Evolutionary conservation across 1,140 invertebrate genomes (phyloP).

Genomic region (Lasioglossum albipes): DNA sequence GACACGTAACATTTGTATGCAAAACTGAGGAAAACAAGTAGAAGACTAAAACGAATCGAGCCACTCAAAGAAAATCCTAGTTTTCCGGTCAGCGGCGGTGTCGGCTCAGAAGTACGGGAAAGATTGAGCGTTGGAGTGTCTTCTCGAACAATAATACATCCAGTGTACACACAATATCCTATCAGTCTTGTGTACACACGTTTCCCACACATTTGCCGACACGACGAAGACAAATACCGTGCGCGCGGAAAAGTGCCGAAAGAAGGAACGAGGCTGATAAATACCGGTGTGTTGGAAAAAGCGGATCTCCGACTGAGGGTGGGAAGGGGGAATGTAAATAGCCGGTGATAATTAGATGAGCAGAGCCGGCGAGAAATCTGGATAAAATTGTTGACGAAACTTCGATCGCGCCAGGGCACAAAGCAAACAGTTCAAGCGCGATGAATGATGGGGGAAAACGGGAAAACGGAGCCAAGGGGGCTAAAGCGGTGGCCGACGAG

Average conservation of each 20-base stretch:
- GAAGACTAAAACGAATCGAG: neutral
- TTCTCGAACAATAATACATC: neutral
- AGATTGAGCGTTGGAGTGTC: too few species aligned
- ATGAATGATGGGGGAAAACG: neutral
- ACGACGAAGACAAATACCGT: neutral
- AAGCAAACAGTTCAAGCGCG: constrained; percentile 4
- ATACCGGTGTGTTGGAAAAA: neutral
- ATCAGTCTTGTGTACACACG: neutral
- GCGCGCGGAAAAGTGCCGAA: neutral
- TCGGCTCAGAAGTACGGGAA: too few species aligned
- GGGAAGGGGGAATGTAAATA: too few species aligned
- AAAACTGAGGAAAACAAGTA: too few species aligned
- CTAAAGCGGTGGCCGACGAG: neutral
- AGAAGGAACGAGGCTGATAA: neutral
- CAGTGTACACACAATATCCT: neutral
- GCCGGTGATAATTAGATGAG: neutral
- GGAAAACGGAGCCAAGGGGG: too few species aligned
- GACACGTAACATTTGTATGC: too few species aligned
- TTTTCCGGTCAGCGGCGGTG: too few species aligned
- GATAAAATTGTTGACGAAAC: constrained; percentile 12
- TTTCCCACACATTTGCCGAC: neutral
- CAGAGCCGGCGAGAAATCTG: neutral
- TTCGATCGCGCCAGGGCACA: neutral
- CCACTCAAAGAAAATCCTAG: too few species aligned
- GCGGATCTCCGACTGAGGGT: too few species aligned